These are phyloP conservation scores for Apantesis nais DNA, from an alignment of 2,888 invertebrate species.

Conservation along the genomic window DNA sequence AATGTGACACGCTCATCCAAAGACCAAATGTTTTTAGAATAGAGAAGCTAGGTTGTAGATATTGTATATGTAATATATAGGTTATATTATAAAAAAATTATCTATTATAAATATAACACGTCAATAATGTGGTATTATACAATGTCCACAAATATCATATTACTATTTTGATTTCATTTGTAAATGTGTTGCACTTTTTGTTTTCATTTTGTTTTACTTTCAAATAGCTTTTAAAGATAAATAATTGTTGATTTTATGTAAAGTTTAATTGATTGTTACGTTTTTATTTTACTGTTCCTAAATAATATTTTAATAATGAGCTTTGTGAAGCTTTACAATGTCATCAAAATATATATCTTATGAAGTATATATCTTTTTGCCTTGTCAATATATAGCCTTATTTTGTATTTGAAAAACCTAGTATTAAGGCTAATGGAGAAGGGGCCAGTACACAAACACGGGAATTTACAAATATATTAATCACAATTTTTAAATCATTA, in stretches of 20 bases:
- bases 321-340: constrained; percentile 55
- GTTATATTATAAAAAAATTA: constrained; percentile 58
- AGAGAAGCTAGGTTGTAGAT: constrained; percentile 78
- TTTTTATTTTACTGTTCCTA: constrained; percentile 71
- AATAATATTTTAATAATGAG: constrained; percentile 58
- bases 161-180: constrained; percentile 48
- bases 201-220: constrained; percentile 49
- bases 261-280: constrained; percentile 75
- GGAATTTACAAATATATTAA: constrained; percentile 39
- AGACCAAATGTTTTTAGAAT: constrained; percentile 84
- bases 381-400: constrained; percentile 74
- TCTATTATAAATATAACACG: constrained; percentile 56
- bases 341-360: constrained; percentile 50
- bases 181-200: constrained; percentile 58
- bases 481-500: constrained; percentile 47
- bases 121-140: constrained; percentile 67
- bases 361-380: constrained; percentile 60
- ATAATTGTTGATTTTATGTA: constrained; percentile 68
- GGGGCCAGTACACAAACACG: constrained; percentile 73
- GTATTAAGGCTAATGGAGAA: constrained; percentile 68
- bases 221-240: constrained; percentile 58
- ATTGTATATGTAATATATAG: constrained; percentile 71
- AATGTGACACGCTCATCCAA: constrained; percentile 84
- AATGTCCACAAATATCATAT: constrained; percentile 57
- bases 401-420: constrained; percentile 62